Percentiles rank a stretch among this genome's conserved stretches.
phyloP scores from a whole-genome alignment of 2,113 vertebrate species.

The Rutilus rutilus region DNA sequence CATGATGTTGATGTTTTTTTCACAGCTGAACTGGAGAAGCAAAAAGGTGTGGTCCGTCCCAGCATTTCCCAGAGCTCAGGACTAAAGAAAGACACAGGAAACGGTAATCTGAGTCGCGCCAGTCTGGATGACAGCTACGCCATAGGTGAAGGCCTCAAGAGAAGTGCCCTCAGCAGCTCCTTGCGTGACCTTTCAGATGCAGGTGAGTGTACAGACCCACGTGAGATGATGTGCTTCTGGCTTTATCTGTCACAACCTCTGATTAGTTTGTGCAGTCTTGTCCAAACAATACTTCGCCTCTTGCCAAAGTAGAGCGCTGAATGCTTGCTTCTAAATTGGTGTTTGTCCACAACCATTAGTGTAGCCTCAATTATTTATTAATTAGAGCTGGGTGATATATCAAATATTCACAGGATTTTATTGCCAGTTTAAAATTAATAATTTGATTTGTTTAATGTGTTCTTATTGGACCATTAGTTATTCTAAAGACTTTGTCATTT shows the following conservation, averaged over 20 bases:
- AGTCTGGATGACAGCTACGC: slow-evolving; percentile 96
- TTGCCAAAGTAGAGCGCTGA: slow-evolving; percentile 13
- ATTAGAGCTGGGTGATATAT: not conserved
- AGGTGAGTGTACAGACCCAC: slow-evolving; percentile 77
- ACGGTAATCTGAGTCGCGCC: slow-evolving; percentile 83
- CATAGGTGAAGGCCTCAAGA: slow-evolving; percentile 89
- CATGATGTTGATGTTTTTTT: slow-evolving; percentile 29
- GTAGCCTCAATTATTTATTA: not conserved
- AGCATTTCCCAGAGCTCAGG: slow-evolving; percentile 91
- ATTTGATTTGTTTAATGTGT: not conserved
- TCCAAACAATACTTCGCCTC: slow-evolving; percentile 8
- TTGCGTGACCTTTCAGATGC: slow-evolving; percentile 94
- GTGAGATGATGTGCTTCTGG: not conserved
- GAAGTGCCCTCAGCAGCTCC: slow-evolving; percentile 96
- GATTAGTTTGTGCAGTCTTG: slow-evolving; percentile 6
- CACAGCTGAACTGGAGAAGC: slow-evolving; percentile 94
- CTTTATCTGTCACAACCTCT: slow-evolving; percentile 3
- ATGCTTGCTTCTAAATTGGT: slow-evolving; percentile 22
- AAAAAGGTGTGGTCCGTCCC: slow-evolving; percentile 92
- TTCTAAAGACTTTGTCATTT: not conserved
- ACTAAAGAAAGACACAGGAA: slow-evolving; percentile 89
- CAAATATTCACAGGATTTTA: not conserved
- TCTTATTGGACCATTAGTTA: not conserved
- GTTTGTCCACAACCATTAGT: slow-evolving; percentile 13
- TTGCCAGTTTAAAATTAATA: not conserved